A percentile compares a stretch with the other conserved stretches of the same genome.
Conservation (phyloP, 2,797 vertebrate species). For the Amblyraja radiata region DNA sequence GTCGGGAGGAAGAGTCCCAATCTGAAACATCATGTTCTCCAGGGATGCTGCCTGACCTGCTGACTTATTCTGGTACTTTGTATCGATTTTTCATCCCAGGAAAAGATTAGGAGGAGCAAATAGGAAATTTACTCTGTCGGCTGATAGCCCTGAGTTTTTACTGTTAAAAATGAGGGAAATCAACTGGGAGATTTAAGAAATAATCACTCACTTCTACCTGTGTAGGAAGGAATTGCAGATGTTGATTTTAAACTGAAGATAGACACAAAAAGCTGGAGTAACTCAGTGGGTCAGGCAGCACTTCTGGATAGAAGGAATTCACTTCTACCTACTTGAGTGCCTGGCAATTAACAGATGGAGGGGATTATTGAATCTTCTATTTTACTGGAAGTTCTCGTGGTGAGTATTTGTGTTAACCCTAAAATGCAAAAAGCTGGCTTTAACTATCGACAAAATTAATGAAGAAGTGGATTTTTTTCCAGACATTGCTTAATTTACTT, state of each 20-base stretch:
- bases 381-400: not conserved
- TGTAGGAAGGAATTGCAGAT: no score
- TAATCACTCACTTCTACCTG: not conserved
- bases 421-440: not conserved
- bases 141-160: not conserved
- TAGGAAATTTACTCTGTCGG: not conserved
- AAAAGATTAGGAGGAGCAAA: not conserved
- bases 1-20: no score
- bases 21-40: no score
- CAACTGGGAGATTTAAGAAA: not conserved
- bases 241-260: no score
- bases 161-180: not conserved
- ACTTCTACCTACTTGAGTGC: not conserved
- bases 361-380: not conserved
- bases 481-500: not conserved
- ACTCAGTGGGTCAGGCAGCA: no score
- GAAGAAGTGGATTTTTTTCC: not conserved
- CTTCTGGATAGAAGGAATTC: no score
- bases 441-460: not conserved
- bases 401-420: not conserved
- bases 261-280: no score
- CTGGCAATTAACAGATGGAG: not conserved
- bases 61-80: no score
- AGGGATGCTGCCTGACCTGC: no score
- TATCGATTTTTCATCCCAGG: no score